A percentile compares a stretch with the other conserved stretches of the same genome.
These are phyloP conservation scores for Leptonema lineaticorne DNA, from an alignment of 1,140 invertebrate genomes.

Conservation along the genomic window DNA sequence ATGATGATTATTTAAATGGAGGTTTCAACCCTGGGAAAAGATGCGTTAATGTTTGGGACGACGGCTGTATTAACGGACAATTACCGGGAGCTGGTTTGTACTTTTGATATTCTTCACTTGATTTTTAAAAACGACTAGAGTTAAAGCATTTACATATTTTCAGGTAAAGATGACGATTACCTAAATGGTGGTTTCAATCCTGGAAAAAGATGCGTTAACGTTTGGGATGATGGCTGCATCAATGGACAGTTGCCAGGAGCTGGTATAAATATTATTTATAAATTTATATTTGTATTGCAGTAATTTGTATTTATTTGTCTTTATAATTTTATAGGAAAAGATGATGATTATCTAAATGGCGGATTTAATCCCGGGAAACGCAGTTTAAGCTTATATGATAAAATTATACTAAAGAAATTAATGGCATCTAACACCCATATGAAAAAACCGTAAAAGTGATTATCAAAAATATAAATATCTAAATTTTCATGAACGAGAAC, in stretches of 20 bases:
- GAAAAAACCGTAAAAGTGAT: neutral
- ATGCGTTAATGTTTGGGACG: constrained; percentile 51
- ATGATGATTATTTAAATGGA: constrained; percentile 47
- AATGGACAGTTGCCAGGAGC: constrained; percentile 50
- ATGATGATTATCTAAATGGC: constrained; percentile 47
- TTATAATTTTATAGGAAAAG: constrained; percentile 43
- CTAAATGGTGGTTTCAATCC: constrained; percentile 42
- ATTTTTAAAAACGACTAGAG: neutral
- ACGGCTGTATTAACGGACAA: constrained; percentile 52
- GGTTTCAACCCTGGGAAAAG: constrained; percentile 47
- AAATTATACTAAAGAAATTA: neutral
- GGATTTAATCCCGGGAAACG: constrained; percentile 46
- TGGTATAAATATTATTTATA: constrained; percentile 42
- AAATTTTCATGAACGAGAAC: no score
- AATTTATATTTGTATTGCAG: neutral
- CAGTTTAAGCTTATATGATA: neutral
- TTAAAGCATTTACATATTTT: constrained; percentile 5
- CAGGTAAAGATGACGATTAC: constrained; percentile 47
- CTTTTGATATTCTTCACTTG: neutral
- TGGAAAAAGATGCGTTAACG: constrained; percentile 49
- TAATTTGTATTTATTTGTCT: neutral
- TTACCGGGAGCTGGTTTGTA: constrained; percentile 48
- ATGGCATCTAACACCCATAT: neutral
- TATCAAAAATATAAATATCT: neutral
- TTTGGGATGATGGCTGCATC: constrained; percentile 53